phyloP scores from a whole-genome alignment of 2,113 vertebrate species.

The Pogona vitticeps region DNA sequence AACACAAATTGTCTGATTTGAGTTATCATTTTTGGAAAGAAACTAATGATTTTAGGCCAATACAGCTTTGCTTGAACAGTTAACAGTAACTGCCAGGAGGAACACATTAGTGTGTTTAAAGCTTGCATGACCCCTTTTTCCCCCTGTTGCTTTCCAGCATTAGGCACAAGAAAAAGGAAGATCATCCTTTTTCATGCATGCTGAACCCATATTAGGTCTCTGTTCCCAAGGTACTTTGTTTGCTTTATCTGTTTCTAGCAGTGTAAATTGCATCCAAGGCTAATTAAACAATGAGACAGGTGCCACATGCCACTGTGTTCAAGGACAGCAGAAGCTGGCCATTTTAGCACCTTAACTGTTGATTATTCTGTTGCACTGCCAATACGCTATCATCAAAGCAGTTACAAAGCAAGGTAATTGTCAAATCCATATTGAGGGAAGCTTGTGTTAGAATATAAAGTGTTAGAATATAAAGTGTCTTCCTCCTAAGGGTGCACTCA shows the following conservation, averaged over 20 bases:
- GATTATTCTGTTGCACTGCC: not conserved
- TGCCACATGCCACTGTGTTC: not conserved
- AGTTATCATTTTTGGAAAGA: not conserved
- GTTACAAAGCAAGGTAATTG: no score
- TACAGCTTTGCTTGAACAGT: not conserved
- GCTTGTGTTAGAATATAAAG: no score
- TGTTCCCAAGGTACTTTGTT: constrained; percentile 35
- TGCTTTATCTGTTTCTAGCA: not conserved
- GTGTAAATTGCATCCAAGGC: not conserved
- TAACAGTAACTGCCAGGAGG: not conserved
- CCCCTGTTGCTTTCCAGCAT: not conserved
- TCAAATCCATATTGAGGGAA: no score
- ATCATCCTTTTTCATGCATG: not conserved
- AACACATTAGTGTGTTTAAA: not conserved
- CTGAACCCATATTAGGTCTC: not conserved
- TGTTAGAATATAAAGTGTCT: not conserved
- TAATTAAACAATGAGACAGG: not conserved
- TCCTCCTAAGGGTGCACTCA: not conserved
- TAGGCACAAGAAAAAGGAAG: not conserved
- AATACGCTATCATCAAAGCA: no score
- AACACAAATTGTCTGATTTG: not conserved
- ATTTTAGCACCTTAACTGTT: not conserved
- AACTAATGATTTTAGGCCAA: not conserved
- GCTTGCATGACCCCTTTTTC: not conserved
- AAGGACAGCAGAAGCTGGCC: not conserved